These are phyloP conservation scores for Laothoe populi DNA, from an alignment of 2,888 invertebrate genomes.

Conservation along the genomic window DNA sequence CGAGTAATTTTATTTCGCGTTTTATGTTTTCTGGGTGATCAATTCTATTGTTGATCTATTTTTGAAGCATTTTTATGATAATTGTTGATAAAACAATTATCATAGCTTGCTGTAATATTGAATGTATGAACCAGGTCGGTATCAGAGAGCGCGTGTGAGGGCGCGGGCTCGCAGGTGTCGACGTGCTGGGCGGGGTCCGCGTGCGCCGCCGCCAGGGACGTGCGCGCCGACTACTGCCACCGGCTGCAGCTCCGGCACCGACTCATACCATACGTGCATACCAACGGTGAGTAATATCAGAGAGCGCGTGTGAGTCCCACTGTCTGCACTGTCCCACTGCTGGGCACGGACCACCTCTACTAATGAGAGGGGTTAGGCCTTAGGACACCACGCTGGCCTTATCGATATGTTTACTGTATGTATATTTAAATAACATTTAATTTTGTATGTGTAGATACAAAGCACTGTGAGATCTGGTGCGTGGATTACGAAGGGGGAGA, in stretches of 20 bases:
- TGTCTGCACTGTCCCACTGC: too few relatives aligned
- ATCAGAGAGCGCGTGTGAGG: conserved; percentile 65
- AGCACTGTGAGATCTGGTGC: conserved; percentile 74
- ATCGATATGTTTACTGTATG: too few relatives aligned
- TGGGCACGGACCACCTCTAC: too few relatives aligned
- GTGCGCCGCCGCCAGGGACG: conserved; percentile 64
- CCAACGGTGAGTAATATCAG: conserved; percentile 53
- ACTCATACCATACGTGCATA: conserved; percentile 66
- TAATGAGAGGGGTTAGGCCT: too few relatives aligned
- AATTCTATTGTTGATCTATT: too few relatives aligned
- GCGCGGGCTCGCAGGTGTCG: conserved; percentile 69
- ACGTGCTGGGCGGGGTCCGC: conserved; percentile 70
- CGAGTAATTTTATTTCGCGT: too few relatives aligned
- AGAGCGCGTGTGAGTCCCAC: too few relatives aligned
- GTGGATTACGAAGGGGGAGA: conserved; percentile 71
- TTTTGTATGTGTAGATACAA: conserved; percentile 53
- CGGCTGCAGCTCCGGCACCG: conserved; percentile 60
- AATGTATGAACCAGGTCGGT: conserved; percentile 45
- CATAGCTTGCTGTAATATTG: background rate
- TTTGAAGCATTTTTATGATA: too few relatives aligned
- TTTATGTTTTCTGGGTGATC: too few relatives aligned
- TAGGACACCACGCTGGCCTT: too few relatives aligned
- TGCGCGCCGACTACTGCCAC: conserved; percentile 67
- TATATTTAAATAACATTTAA: background rate
- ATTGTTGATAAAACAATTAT: background rate